These are phyloP conservation scores for Zoanthus sansibaricus DNA, from an alignment of 92 coral and sea anemone species.

Conservation along the genomic window DNA sequence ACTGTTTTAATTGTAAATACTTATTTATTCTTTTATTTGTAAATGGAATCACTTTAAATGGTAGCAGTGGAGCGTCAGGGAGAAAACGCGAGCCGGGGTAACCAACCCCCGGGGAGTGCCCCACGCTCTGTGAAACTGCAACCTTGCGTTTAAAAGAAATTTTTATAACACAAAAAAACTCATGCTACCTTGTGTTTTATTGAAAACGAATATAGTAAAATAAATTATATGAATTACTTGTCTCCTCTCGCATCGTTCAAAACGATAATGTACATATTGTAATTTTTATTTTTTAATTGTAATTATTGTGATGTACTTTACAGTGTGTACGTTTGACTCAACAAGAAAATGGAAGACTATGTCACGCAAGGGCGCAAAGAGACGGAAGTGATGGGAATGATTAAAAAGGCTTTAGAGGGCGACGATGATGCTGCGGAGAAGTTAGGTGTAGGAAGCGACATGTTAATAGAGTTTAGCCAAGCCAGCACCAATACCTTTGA, in stretches of 20 bases:
- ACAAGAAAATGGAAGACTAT: background rate
- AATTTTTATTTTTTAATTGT: no score
- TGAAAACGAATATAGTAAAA: no score
- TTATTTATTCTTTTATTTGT: background rate
- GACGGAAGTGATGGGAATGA: conserved; percentile 1
- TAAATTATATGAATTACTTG: no score
- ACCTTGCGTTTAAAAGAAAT: no score
- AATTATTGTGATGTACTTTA: no score
- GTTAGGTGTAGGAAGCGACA: background rate
- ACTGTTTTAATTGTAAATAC: background rate
- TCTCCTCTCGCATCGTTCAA: no score
- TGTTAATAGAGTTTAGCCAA: background rate
- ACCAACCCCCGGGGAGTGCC: conserved; percentile 69
- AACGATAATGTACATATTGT: no score
- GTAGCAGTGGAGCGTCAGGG: conserved; percentile 29
- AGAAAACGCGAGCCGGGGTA: conserved; percentile 62
- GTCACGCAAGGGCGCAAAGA: no score
- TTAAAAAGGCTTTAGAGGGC: background rate
- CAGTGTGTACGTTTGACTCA: no score
- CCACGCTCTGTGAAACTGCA: conserved; percentile 10
- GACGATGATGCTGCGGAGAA: background rate
- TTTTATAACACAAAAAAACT: no score
- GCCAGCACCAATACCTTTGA: no score
- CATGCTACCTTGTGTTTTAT: no score
- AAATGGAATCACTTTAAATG: background rate